These are phyloP conservation scores for Cephalopholis sonnerati DNA, from an alignment of 2,113 vertebrate species.

Conservation along the genomic window DNA sequence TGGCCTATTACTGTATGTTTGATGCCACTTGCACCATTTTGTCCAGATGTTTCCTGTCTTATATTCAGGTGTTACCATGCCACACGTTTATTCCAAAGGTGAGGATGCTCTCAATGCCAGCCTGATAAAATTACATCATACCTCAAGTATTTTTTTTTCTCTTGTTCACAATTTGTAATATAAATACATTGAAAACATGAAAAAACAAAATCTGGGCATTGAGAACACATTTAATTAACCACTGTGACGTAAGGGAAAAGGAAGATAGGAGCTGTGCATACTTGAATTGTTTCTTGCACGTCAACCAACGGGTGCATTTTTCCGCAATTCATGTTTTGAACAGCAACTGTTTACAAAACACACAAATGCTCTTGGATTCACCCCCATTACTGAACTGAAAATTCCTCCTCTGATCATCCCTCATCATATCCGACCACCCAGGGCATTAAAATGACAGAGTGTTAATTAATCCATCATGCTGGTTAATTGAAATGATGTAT, in stretches of 20 bases:
- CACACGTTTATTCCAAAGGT: neutral
- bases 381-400: slow-evolving; percentile 47
- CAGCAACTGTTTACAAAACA: slow-evolving; percentile 37
- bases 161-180: too few species aligned
- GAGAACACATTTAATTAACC: too few species aligned
- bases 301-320: neutral
- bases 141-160: neutral
- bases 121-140: neutral
- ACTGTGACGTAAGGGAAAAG: neutral
- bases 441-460: slow-evolving; percentile 78
- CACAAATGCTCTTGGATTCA: slow-evolving; percentile 45
- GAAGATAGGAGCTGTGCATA: neutral
- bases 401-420: slow-evolving; percentile 62
- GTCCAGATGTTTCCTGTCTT: neutral
- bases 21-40: neutral
- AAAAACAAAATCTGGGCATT: neutral
- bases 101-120: neutral
- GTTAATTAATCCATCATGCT: slow-evolving; percentile 84
- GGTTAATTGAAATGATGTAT: slow-evolving; percentile 86
- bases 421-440: slow-evolving; percentile 68
- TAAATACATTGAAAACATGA: neutral
- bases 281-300: neutral
- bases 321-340: slow-evolving; percentile 11
- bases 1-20: neutral
- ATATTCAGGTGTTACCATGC: neutral